Conservation (phyloP, 2,113 vertebrate species). For the Eonycteris spelaea region DNA sequence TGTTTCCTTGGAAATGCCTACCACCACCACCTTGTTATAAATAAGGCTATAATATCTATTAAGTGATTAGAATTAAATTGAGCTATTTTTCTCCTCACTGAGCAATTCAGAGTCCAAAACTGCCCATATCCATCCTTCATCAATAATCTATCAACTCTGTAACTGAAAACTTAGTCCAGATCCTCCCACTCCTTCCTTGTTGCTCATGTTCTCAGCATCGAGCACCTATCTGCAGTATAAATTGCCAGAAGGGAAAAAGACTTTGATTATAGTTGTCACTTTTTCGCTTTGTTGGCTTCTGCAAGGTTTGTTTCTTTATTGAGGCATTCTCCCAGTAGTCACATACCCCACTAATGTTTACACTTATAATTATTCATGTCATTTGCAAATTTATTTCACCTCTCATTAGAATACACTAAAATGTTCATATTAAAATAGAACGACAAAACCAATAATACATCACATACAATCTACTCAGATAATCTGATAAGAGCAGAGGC, state of each 20-base stretch:
- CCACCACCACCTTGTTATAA: background rate
- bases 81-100: background rate
- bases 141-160: background rate
- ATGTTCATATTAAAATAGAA: slow-evolving; percentile 44
- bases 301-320: slow-evolving; percentile 12
- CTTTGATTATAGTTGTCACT: slow-evolving; percentile 41
- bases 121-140: background rate
- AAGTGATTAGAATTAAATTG: background rate
- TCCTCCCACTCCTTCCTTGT: background rate
- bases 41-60: background rate
- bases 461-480: slow-evolving; percentile 40
- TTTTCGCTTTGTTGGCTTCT: slow-evolving; percentile 48
- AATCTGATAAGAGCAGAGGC: slow-evolving; percentile 49
- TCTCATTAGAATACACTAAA: slow-evolving; percentile 60
- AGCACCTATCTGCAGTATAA: background rate
- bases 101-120: background rate
- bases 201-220: background rate
- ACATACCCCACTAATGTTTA: slow-evolving; percentile 48
- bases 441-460: slow-evolving; percentile 49
- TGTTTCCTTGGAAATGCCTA: slow-evolving; percentile 43
- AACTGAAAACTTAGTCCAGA: background rate
- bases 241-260: slow-evolving; percentile 13
- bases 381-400: slow-evolving; percentile 61
- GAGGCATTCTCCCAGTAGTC: slow-evolving; percentile 39
- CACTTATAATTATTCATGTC: slow-evolving; percentile 66